Percentiles rank a stretch among this genome's conserved stretches.
phyloP scores from a whole-genome alignment of 2,888 invertebrate species.

The Microdon myrmicae region DNA sequence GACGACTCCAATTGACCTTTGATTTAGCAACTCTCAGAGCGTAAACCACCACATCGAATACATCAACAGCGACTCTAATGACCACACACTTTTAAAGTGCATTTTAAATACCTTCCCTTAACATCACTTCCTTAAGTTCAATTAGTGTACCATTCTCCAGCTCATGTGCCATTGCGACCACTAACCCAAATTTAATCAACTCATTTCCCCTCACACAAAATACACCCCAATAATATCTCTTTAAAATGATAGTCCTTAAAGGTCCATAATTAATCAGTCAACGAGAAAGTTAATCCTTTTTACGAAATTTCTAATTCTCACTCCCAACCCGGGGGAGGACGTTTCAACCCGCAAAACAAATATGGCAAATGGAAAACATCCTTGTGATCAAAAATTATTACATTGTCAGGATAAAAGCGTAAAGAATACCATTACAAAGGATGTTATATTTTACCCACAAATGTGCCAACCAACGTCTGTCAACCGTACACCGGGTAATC shows the following conservation, averaged over 20 bases:
- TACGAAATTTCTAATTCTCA: slow-evolving; percentile 43
- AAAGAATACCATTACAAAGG: slow-evolving; percentile 15
- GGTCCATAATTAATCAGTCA: slow-evolving; percentile 50
- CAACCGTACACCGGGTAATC: slow-evolving; percentile 38
- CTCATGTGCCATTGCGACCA: too few species aligned
- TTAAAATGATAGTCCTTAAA: slow-evolving; percentile 28
- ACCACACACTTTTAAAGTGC: too few species aligned
- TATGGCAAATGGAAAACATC: slow-evolving; percentile 35
- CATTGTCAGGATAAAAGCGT: slow-evolving; percentile 33
- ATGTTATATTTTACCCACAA: slow-evolving; percentile 21
- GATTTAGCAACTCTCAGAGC: too few species aligned
- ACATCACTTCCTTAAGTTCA: too few species aligned
- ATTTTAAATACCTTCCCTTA: too few species aligned
- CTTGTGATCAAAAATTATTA: slow-evolving; percentile 25
- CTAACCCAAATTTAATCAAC: slow-evolving; percentile 29
- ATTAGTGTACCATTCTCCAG: too few species aligned
- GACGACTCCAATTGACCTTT: too few species aligned
- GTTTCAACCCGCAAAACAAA: slow-evolving; percentile 20
- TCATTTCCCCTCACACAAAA: slow-evolving; percentile 42
- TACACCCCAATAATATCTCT: slow-evolving; percentile 7
- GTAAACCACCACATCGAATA: too few species aligned
- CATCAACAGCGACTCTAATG: too few species aligned
- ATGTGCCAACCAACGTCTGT: slow-evolving; percentile 22
- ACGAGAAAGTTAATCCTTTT: slow-evolving; percentile 52
- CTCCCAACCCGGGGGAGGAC: slow-evolving; percentile 32